Evolutionary conservation across 2,113 vertebrate species (phyloP), one percentile per base, ranked within the genome.

Genomic region (Urocitellus parryii): DNA sequence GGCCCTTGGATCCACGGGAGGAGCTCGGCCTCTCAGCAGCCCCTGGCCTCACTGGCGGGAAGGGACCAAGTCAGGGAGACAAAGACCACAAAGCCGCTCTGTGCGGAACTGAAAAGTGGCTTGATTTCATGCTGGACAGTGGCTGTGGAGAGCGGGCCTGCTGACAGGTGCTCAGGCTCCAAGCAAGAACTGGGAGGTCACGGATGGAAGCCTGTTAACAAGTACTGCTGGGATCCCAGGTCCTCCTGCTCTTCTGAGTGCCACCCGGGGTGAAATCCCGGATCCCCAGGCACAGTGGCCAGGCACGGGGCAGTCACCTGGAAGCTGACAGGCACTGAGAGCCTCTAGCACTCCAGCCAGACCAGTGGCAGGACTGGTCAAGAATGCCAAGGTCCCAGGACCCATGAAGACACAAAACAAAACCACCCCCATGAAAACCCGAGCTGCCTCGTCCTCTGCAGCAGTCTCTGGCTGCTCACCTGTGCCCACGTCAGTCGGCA

Each of bases 1-100:
- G 74, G 68, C 42, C 93, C 24, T 1, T 51, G 39, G 51, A 0
- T 87, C 25, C 25, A 8, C 4, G 18, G 63, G 48, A 45, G 68
- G 82, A 92, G 24, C 61, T 34, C 90, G 29, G 61, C 14, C 78
- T 12, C 83, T 48, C 74, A 53, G 93, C 3, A 67, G 79, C 80
- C 73, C 72, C 77, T 77, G 82, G 83, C 74, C 92, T 96, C 81
- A 24, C 22, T 37, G 83, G 68, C 56, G 18, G 34, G 16, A 94
- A 88, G 56, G 85, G 68, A 51, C 68, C 1, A 37, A 32, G 9
- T 45, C 24, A 48, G 16, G 56, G 48, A 78, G 48, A 0, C 8
- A 70, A 96, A 74, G n/a, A 68, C 61, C 17, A 80, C 45, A 10
- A 37, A 78, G 73, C 77, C 72, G 91, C 76, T 14, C 93, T 45